Base-by-base conservation (phyloP, 2,113 vertebrate species). In the Pachyramphus minor region DNA sequence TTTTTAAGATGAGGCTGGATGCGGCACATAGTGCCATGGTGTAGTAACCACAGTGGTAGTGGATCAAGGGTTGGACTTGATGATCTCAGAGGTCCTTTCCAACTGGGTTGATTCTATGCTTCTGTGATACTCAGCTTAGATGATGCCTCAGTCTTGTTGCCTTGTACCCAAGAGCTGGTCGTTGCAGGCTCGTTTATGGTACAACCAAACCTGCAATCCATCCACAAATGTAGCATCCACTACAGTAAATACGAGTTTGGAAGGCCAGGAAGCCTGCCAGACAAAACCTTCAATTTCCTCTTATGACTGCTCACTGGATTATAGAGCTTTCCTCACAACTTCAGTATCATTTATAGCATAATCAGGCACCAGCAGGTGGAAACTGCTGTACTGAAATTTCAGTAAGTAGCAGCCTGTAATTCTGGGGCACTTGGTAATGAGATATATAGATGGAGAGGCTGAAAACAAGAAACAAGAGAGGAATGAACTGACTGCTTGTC, bases 231-330 rank as follows among this genome's bases (percentile, higher is more conserved):
- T 23, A 91, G 73, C 41, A 79, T 56, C 23, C 44, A 60, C 23
- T 63, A 44, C 37, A 85, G 71, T 60, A 85, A 94, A 62, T n/a
- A 77, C 0, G 18, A 93, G 41, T 73, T 90, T 50, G 23, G 55
- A 66, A 93, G 64, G 64, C 42, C 60, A 93, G 52, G 20, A 55
- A 92, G 53, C 25, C 50, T 85, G 81, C 30, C 0, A 8, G 82
- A 76, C 49, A 90, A 92, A 72, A 81, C 72, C 80, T 96, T 95
- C 82, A 66, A 55, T 90, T 94, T 90, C 91, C 80, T 81, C 52
- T 84, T 35, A 33, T 59, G 53, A 76, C 75, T 88, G 79, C 25
- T 86, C 60, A 80, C 45, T 81, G 86, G 72, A 95, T 93, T 93
- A 93, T 4, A 92, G 64, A 90, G 50, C 42, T 71, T 85, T 92